These are phyloP conservation scores for Lateolabrax maculatus DNA, from an alignment of 2,797 vertebrate genomes.

Conservation along the genomic window DNA sequence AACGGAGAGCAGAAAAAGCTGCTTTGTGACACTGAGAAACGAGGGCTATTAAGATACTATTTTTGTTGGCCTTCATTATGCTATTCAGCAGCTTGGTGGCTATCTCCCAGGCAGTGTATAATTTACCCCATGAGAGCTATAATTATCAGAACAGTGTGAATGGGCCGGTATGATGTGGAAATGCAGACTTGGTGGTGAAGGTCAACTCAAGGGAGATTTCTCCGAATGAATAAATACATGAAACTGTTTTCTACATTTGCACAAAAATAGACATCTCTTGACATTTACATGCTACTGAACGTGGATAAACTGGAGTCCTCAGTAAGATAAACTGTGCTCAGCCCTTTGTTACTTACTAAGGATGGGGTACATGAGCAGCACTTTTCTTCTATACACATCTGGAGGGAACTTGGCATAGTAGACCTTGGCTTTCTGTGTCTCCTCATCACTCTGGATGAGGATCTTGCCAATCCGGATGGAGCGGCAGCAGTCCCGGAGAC, in stretches of 20 bases:
- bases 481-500: slow-evolving; percentile 95
- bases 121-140: slow-evolving; percentile 84
- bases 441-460: slow-evolving; percentile 98
- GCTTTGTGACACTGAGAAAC: slow-evolving; percentile 71
- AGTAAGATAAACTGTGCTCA: slow-evolving; percentile 16
- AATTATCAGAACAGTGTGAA: slow-evolving; percentile 86
- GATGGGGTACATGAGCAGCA: slow-evolving; percentile 98
- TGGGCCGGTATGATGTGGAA: slow-evolving; percentile 78
- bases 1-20: slow-evolving; percentile 52
- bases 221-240: slow-evolving; percentile 68
- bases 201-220: slow-evolving; percentile 77
- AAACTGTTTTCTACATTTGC: slow-evolving; percentile 55
- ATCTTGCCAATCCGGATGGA: slow-evolving; percentile 98
- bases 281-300: slow-evolving; percentile 53
- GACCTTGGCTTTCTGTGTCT: slow-evolving; percentile 97
- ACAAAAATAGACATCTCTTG: slow-evolving; percentile 59
- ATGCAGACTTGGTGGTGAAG: slow-evolving; percentile 76
- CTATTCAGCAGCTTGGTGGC: slow-evolving; percentile 84
- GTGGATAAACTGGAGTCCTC: slow-evolving; percentile 42
- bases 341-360: slow-evolving; percentile 90
- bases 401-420: slow-evolving; percentile 99
- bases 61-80: slow-evolving; percentile 81
- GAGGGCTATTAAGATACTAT: slow-evolving; percentile 80
- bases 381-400: slow-evolving; percentile 96
- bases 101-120: slow-evolving; percentile 81